phyloP scores from a whole-genome alignment of 2,113 vertebrate genomes.

The Hystrix cristata region DNA sequence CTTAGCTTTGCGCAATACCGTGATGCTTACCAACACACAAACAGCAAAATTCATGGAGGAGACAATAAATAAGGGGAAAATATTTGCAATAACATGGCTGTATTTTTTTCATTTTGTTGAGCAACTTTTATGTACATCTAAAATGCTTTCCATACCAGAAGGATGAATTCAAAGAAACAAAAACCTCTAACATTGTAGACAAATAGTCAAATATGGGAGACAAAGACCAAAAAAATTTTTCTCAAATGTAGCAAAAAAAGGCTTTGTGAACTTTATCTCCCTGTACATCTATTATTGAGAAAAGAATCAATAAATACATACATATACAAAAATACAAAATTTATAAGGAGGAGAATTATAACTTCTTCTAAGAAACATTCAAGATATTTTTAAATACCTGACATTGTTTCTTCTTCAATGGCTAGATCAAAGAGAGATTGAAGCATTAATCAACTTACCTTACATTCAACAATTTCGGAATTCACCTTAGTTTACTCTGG shows the following conservation, averaged over 20 bases:
- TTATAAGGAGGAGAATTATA: not conserved
- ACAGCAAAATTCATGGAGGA: not conserved
- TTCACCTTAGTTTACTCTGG: not conserved
- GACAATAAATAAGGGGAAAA: not conserved
- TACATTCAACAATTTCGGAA: not conserved
- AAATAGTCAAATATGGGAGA: not conserved
- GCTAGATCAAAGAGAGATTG: not conserved
- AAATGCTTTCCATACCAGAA: not conserved
- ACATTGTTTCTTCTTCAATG: conserved; percentile 33
- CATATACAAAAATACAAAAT: not conserved
- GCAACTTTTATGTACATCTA: not conserved
- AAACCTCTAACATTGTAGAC: not conserved
- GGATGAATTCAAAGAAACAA: not conserved
- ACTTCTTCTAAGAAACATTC: not conserved
- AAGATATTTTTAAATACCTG: not conserved
- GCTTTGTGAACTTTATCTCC: not conserved
- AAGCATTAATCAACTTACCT: conserved; percentile 25
- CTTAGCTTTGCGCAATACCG: not conserved
- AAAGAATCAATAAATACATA: not conserved
- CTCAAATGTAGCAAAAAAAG: not conserved
- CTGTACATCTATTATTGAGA: not conserved
- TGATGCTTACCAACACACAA: not conserved
- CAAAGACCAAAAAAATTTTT: not conserved
- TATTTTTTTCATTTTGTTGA: not conserved
- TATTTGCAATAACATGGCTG: not conserved